These are phyloP conservation scores for Ferrisia virgata DNA, from an alignment of 2,888 invertebrate species.

Conservation along the genomic window DNA sequence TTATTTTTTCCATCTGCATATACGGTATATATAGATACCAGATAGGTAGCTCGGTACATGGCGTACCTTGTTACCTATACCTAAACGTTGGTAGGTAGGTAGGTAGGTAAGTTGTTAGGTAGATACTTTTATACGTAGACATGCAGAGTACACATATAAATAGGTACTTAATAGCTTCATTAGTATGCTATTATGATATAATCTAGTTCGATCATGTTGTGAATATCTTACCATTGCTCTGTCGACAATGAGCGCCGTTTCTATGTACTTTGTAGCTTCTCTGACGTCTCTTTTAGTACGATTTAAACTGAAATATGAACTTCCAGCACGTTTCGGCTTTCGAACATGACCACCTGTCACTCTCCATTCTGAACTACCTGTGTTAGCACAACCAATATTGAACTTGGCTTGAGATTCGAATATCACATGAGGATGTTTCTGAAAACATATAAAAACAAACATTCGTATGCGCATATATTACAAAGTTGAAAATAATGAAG, in stretches of 20 bases:
- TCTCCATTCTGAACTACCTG: slow-evolving; percentile 70
- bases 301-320: background rate
- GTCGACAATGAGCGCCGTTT: slow-evolving; percentile 92
- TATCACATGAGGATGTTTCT: slow-evolving; percentile 97
- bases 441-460: slow-evolving; percentile 51
- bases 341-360: slow-evolving; percentile 53
- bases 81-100: no score
- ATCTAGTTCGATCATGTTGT: slow-evolving; percentile 6
- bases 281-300: slow-evolving; percentile 65
- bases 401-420: slow-evolving; percentile 79
- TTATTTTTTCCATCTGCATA: background rate
- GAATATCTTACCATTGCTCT: slow-evolving; percentile 75
- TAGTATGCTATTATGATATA: slow-evolving; percentile 15
- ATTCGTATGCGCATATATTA: no score
- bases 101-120: no score
- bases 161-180: background rate
- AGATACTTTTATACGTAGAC: background rate
- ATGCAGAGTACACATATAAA: background rate
- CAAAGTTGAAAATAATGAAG: no score
- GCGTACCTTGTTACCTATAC: no score
- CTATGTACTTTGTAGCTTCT: slow-evolving; percentile 90
- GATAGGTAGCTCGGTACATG: background rate
- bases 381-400: slow-evolving; percentile 87
- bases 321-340: slow-evolving; percentile 47
- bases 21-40: background rate